Base-by-base conservation (phyloP, 2,888 invertebrate genomes). In the Xiphydria camelus region DNA sequence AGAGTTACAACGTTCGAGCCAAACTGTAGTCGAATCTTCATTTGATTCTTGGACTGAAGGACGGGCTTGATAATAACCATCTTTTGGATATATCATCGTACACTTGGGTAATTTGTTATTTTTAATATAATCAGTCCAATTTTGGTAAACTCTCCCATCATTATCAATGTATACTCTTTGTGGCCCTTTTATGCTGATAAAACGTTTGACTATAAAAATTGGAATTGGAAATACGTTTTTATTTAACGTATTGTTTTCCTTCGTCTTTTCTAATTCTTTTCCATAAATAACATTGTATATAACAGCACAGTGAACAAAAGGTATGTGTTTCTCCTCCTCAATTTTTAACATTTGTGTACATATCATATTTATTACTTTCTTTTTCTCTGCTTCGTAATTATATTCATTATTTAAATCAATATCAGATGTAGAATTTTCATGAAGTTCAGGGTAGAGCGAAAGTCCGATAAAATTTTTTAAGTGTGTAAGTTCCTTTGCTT, bases 31-130 rank as follows among this genome's bases (percentile, higher is more conserved):
- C n/a, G n/a, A 65, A 19, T 19, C 38, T 0, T 55, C 35, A 7
- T 52, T 55, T 1, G 57, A 53, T 35, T 52, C 41, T 4, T 36
- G 10, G 34, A 51, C 51, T 4, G 4, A 7, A 2, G 45, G 44
- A 54, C 72, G 47, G 4, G 59, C 49, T 51, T n/a, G n/a, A n/a
- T n/a, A n/a, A n/a, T n/a, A n/a, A n/a, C n/a, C n/a, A n/a, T n/a
- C n/a, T n/a, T n/a, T n/a, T n/a, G n/a, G n/a, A n/a, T n/a, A n/a
- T 9, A 71, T 55, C 69, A 72, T 70, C 6, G 50, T 61, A 17
- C 67, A 68, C 3, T 37, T 4, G 3, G 56, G 52, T 29, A 72
- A 44, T 10, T 40, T 56, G 52, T 71, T 72, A 0, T 51, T 54
- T 4, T 15, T 4, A 25, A 57, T 36, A 41, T 64, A 72, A 45